Conservation (phyloP, 1,140 invertebrate species). For the Colletes latitarsis region DNA sequence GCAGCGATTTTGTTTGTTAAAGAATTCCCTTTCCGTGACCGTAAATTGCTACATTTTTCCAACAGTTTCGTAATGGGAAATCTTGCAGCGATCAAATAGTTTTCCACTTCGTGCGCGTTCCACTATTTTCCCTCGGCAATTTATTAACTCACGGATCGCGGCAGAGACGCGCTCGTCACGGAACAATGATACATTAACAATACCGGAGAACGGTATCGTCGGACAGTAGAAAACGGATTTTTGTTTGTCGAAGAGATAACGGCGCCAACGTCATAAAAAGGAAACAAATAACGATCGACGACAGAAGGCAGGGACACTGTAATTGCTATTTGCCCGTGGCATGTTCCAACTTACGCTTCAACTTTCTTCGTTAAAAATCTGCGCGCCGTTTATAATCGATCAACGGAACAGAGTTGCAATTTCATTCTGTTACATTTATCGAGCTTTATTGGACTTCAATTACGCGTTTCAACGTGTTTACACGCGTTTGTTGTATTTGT, state of each 20-base stretch:
- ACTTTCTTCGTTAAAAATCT: not conserved
- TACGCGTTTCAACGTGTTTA: no score
- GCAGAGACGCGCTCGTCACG: not conserved
- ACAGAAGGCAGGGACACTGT: not conserved
- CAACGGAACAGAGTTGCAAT: not conserved
- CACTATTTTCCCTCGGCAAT: not conserved
- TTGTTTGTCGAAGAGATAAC: slow-evolving; percentile 28
- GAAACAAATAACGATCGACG: not conserved
- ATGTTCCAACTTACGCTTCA: not conserved
- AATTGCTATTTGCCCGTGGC: slow-evolving; percentile 8
- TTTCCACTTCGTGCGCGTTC: not conserved
- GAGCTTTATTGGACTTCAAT: no score
- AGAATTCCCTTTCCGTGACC: no score
- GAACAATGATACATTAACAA: slow-evolving; percentile 9
- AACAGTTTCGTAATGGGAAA: not conserved
- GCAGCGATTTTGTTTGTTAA: no score
- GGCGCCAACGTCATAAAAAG: not conserved
- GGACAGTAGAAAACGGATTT: not conserved
- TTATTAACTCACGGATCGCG: slow-evolving; percentile 14
- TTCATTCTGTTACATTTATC: no score
- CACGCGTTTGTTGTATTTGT: no score
- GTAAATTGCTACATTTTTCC: not conserved
- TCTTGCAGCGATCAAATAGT: not conserved
- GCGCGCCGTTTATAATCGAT: not conserved
- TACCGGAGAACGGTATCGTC: not conserved